Base-by-base conservation (phyloP, 2,888 invertebrate species). In the Agrochola circellaris region DNA sequence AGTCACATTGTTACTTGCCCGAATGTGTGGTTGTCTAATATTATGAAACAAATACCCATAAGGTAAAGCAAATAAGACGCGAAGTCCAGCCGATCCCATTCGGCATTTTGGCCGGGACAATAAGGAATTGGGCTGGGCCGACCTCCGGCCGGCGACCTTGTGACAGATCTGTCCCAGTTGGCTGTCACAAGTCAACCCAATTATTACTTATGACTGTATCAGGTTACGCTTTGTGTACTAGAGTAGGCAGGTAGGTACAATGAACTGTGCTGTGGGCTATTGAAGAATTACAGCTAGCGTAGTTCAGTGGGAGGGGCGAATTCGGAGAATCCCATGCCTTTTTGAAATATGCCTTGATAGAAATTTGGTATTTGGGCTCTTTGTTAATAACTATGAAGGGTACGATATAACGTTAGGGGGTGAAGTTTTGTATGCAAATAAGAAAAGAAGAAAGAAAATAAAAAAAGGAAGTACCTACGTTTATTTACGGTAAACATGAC, bases 51-150 rank as follows among this genome's bases (percentile, higher is more conserved):
- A 66, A 23, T 3, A 34, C 34, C 38, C 15, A 20, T 42, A 76
- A 30, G 20, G 8, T 75, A 67, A 68, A 51, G 42, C 45, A 64
- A 69, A 70, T 66, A 77, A 77, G 68, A 64, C 51, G 38, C 54
- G 64, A 70, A 75, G 56, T 74, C 73, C 67, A 75, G 70, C 79
- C 73, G 75, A 83, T 75, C 74, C 77, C 83, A 79, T 76, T 84
- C 65, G 67, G 74, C 75, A 81, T 75, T 84, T 79, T 84, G 75
- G 83, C 79, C 84, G 72, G 84, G 87, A 92, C 91, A 93, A 93
- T 91, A 83, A 87, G 90, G 90, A 91, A 87, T 92, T 90, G 91
- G 92, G 92, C 76, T 85, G 84, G 92, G 89, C 84, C 75, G 91
- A 90, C 91, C 91, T 93, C 89, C 87, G 81, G 70, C 73, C 67